Percentiles rank a stretch among this genome's conserved stretches.
phyloP scores from a whole-genome alignment of 2,888 invertebrate species.

The Geophilus truncorum region DNA sequence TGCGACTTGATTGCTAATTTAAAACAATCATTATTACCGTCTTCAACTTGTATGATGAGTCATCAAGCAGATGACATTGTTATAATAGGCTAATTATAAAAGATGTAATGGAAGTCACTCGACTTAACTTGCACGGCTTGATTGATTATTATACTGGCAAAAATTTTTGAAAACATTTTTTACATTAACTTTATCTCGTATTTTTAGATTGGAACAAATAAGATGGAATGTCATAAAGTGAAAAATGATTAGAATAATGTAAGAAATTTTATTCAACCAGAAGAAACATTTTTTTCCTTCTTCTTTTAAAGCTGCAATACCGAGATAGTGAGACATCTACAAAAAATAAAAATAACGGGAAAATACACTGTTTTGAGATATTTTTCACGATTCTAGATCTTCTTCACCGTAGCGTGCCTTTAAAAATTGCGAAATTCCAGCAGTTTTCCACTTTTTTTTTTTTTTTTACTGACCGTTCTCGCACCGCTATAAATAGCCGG shows the following conservation, averaged over 20 bases:
- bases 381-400: too few species aligned
- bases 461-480: background rate
- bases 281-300: background rate
- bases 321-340: too few species aligned
- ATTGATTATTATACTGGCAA: background rate
- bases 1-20: slow-evolving; percentile 2
- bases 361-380: too few species aligned
- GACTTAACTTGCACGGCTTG: background rate
- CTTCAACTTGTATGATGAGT: slow-evolving; percentile 17
- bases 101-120: background rate
- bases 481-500: background rate
- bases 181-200: background rate
- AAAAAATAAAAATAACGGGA: too few species aligned
- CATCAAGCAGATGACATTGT: slow-evolving; percentile 4
- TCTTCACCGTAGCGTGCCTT: too few species aligned
- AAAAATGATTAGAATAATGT: background rate
- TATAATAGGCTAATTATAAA: slow-evolving; percentile 14
- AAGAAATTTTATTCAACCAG: background rate
- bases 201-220: background rate
- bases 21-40: slow-evolving; percentile 22
- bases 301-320: background rate
- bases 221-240: background rate
- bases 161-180: background rate
- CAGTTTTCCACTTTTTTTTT: background rate
- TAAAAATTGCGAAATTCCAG: background rate